Base-by-base conservation (phyloP, 2,113 vertebrate species). In the Paratilapia polleni region DNA sequence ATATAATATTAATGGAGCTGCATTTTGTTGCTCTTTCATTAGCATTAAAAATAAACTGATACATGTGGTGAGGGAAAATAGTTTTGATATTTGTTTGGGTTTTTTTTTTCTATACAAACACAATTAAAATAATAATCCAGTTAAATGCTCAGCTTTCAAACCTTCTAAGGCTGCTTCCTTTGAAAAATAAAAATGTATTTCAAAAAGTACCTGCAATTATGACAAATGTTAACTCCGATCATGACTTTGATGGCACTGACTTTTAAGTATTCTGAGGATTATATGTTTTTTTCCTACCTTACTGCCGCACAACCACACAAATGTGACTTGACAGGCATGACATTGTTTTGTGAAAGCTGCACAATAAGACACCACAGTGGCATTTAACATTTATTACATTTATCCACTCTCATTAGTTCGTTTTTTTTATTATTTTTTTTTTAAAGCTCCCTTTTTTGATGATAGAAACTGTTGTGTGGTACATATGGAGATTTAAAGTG, bases 321-420 rank as follows among this genome's bases (percentile, higher is more conserved):
- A 62, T 61, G 47, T 78, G 14, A 49, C 20, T 54, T 7, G 49
- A 59, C 24, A 54, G 58, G 26, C 60, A 73, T 73, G 68, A 54
- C 47, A 73, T 8, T 26, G 57, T 73, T 81, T 79, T 59, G 38
- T 68, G 61, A 77, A 76, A 76, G 56, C 17, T 43, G 17, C 15
- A 70, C 77, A 64, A 28, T 17, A 31, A 80, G 78, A 89, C 17
- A 73, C 26, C 41, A 73, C 66, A 70, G 36, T 43, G 61, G 59
- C 60, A 63, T 85, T 68, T 80, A 31, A 73, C 31, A 73, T 73
- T 31, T 73, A 54, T 26, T 47, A 70, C 59, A 47, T 64, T 20
- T 54, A 81, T 62, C 34, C 28, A 24, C 24, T 63, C 8, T 10
- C 3, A 34, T 13, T 17, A 54, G 19, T 34, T 54, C 19, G 20